These are phyloP conservation scores for Rhynchotus rufescens DNA, from an alignment of 2,797 vertebrate species.

Conservation along the genomic window DNA sequence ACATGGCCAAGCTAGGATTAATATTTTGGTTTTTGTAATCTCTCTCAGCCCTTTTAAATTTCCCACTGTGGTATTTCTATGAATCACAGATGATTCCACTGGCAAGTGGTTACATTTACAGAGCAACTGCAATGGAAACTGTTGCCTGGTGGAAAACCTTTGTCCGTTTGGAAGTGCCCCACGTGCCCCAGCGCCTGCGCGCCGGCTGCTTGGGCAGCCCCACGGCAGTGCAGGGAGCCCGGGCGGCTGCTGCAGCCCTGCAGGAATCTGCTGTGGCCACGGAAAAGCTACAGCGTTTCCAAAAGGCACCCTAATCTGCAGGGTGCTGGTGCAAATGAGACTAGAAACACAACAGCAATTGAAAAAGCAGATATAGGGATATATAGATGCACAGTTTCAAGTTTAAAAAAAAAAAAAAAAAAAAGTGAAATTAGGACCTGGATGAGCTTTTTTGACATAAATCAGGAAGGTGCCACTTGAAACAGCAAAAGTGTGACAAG, in stretches of 20 bases:
- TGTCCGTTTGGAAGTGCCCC: not conserved
- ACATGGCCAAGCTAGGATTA: not conserved
- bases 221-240: not conserved
- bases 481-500: not conserved
- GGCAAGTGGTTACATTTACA: not conserved
- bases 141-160: not conserved
- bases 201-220: not conserved
- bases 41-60: not conserved
- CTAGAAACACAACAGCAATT: not conserved
- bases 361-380: not conserved
- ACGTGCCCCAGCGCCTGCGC: not conserved
- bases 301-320: not conserved
- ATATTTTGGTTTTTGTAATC: not conserved
- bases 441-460: not conserved
- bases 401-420: not conserved
- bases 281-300: not conserved
- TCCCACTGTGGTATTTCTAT: not conserved
- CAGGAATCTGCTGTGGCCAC: not conserved
- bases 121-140: not conserved
- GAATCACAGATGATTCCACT: not conserved
- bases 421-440: not conserved
- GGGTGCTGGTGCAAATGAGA: not conserved
- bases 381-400: not conserved
- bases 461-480: not conserved
- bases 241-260: not conserved